Conservation (phyloP, 2,797 vertebrate species). For the Diceros bicornis region DNA sequence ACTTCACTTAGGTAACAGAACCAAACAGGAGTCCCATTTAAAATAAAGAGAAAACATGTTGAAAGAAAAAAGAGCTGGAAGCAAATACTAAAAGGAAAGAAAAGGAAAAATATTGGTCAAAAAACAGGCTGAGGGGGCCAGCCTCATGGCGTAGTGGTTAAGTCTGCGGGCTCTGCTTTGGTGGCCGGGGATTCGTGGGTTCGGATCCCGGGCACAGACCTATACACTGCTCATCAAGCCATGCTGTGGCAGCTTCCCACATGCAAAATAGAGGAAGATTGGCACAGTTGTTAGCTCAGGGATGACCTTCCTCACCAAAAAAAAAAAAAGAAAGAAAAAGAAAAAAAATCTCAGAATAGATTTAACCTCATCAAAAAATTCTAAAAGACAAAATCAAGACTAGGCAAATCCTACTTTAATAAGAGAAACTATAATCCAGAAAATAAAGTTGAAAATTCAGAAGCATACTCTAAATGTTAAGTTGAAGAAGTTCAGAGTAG, state of each 20-base stretch:
- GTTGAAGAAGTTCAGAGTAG: background rate
- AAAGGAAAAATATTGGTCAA: background rate
- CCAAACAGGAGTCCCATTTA: background rate
- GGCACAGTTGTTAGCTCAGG: too few relatives aligned
- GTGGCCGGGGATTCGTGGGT: too few relatives aligned
- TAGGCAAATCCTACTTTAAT: background rate
- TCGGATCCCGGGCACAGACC: too few relatives aligned
- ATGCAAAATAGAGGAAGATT: too few relatives aligned
- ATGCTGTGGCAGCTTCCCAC: too few relatives aligned
- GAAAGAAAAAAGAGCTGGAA: background rate
- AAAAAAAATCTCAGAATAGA: background rate
- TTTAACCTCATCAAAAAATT: background rate
- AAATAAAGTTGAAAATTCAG: slow-evolving; percentile 26
- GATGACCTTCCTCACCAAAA: too few relatives aligned
- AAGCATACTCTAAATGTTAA: background rate
- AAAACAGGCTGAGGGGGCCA: background rate
- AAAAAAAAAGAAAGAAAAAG: background rate
- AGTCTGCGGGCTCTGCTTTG: too few relatives aligned
- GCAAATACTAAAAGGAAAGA: background rate
- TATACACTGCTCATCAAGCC: too few relatives aligned
- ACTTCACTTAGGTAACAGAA: background rate
- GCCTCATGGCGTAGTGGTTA: too few relatives aligned
- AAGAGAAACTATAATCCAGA: background rate
- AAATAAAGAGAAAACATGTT: background rate
- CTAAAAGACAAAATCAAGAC: slow-evolving; percentile 5